Base-by-base conservation (phyloP, 1,140 invertebrate genomes). In the Ylistrum balloti region DNA sequence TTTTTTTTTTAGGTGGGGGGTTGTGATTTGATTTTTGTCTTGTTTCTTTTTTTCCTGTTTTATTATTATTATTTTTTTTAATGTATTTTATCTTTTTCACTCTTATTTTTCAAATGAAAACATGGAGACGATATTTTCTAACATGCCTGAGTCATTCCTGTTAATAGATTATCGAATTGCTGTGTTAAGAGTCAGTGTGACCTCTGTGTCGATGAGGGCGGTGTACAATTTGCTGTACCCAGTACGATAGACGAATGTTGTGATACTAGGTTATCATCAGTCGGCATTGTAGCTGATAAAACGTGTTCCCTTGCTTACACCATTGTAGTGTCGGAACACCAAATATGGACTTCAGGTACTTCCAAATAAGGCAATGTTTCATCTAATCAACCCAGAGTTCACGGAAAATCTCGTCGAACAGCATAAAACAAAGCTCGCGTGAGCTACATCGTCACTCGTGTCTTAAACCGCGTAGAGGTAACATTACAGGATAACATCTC, bases 331-430 rank as follows among this genome's bases (percentile, higher is more conserved):
- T 74, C 56, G 0, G 56, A 74, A 17, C 56, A 74, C 56, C 56
- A 74, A 28, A 74, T 74, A 74, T 17, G 56, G 56, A 74, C 56
- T 28, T 74, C 56, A 74, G 56, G 56, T 28, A 74, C n/a, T 74
- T 74, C 56, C 56, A 74, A 74, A 74, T 74, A 74, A 74, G 56
- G 56, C 56, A 74, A 74, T 74, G 56, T 74, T 74, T 74, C 56
- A 74, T 74, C 56, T 74, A 74, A 74, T 74, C 56, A 74, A 28
- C 56, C 2, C 56, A 3, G 56, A 28, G n/a, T 74, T 74, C 56
- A 28, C 56, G 56, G 56, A 74, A 74, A 74, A 74, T 74, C 56
- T 74, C 56, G 56, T 11, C 56, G 56, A 74, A 28, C 9, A 74
- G 56, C n/a, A 74, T 74, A 74, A 74, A 28, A 74, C n/a, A 17